Conservation (phyloP, 2,113 vertebrate species). For the Epinephelus fuscoguttatus region DNA sequence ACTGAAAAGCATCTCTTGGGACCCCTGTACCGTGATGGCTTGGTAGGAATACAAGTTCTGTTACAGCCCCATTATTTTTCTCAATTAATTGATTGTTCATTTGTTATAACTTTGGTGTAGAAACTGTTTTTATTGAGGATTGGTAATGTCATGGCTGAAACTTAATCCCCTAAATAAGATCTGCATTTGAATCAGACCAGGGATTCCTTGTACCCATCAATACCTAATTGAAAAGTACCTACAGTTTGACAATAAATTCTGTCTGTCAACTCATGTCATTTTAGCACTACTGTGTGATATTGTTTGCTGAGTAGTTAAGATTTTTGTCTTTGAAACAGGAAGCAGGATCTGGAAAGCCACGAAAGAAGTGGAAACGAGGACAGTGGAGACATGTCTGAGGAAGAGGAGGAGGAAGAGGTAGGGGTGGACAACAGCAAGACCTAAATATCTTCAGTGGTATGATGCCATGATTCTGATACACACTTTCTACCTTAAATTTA, state of each 20-base stretch:
- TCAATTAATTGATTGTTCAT: neutral
- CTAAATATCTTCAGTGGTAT: slow-evolving; percentile 39
- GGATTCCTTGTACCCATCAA: neutral
- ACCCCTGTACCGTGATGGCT: too few species aligned
- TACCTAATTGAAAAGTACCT: too few species aligned
- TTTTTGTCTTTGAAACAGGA: slow-evolving; percentile 76
- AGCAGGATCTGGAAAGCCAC: slow-evolving; percentile 90
- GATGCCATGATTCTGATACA: slow-evolving; percentile 35
- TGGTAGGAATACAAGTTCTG: too few species aligned
- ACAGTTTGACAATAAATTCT: neutral
- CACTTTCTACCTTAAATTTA: neutral
- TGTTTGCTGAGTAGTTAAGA: neutral
- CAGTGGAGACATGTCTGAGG: slow-evolving; percentile 95
- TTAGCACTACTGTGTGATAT: neutral
- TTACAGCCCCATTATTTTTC: too few species aligned
- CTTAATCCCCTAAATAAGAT: neutral
- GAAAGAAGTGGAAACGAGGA: slow-evolving; percentile 94
- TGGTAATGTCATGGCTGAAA: neutral
- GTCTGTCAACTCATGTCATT: neutral
- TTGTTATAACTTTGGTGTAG: too few species aligned
- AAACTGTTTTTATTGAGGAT: neutral
- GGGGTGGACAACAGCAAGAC: slow-evolving; percentile 26
- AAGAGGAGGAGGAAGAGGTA: slow-evolving; percentile 87
- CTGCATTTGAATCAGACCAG: accelerated
- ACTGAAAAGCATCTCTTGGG: too few species aligned